Base-by-base conservation (phyloP, 2,797 vertebrate species). In the Pristis pectinata region DNA sequence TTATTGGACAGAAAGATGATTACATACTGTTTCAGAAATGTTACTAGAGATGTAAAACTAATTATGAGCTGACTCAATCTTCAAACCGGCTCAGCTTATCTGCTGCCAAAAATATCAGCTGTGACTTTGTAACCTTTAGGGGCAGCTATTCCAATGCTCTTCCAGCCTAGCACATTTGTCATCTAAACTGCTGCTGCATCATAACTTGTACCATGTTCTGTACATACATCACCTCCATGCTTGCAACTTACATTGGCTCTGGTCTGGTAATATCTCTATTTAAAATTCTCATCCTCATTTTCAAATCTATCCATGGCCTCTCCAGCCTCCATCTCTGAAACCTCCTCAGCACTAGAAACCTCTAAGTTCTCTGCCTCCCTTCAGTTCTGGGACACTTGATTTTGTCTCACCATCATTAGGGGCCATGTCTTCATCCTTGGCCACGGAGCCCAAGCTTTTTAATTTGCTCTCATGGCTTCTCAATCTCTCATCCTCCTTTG, bases 1-100 rank as follows among this genome's bases (percentile, higher is more conserved):
- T 91, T 67, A 92, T 92, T 67, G 67, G 61, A 64, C 87, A 67
- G 59, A 61, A 85, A 92, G 87, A 92, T 37, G 61, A 92, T 67
- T 92, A 92, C 59, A 92, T 5, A 64, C 92, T 92, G 56, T 67
- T 92, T 41, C 87, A 37, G 3, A 41, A 61, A 37, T 92, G 61
- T 37, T 19, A 41, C 67, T n/a, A 61, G 87, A 61, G 17, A 67
- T 67, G n/a, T 67, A 67, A 67, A 92, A 92, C 34, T 92, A 67
- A 92, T 92, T 67, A 67, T 9, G 8, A 37, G 61, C 19, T 67
- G 87, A 92, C 87, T 92, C 87, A 27, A 30, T 30, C 49, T 30
- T n/a, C n/a, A 37, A 34, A 15, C 79, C 19, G 37, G n/a, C 77
- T 80, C 17, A 41, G 79, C 79, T 80, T 17, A 44, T 22, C 19